Evolutionary conservation across 2,888 invertebrate species (phyloP).

Genomic region (Caenorhabditis angaria): DNA sequence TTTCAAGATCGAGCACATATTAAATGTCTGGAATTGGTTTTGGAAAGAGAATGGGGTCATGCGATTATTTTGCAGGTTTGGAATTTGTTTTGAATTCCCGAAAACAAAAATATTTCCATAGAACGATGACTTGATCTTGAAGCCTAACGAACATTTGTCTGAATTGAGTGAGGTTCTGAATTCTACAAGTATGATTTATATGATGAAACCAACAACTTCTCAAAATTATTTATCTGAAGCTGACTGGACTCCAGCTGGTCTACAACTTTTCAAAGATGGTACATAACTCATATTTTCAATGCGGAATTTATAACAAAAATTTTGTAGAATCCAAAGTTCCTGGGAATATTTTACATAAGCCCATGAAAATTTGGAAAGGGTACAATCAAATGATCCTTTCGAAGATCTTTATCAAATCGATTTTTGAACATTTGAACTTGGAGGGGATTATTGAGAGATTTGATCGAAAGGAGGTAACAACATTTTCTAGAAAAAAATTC

Average conservation of each 20-base stretch:
- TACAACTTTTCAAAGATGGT: slow-evolving; percentile 6
- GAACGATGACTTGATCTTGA: neutral
- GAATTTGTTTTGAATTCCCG: too few species aligned
- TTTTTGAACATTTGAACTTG: slow-evolving; percentile 9
- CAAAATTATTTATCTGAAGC: neutral
- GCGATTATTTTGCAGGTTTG: too few species aligned
- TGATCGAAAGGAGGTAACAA: slow-evolving; percentile 2
- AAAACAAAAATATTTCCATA: too few species aligned
- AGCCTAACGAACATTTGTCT: neutral
- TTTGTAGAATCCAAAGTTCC: neutral
- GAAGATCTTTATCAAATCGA: neutral
- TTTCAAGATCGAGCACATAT: slow-evolving; percentile 32
- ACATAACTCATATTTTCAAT: too few species aligned
- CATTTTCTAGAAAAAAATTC: too few species aligned
- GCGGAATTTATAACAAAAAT: too few species aligned
- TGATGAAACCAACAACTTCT: neutral
- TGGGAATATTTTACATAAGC: neutral
- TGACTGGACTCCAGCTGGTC: too few species aligned
- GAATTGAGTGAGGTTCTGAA: neutral
- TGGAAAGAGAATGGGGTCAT: slow-evolving; percentile 31
- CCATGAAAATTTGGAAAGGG: neutral
- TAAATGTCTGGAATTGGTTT: slow-evolving; percentile 23
- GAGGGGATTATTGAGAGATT: neutral
- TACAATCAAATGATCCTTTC: neutral
- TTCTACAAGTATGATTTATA: neutral